Evolutionary conservation across 2,888 invertebrate species (phyloP), one percentile per base, ranked within the genome.

Genomic region (Oligia fasciuncula): DNA sequence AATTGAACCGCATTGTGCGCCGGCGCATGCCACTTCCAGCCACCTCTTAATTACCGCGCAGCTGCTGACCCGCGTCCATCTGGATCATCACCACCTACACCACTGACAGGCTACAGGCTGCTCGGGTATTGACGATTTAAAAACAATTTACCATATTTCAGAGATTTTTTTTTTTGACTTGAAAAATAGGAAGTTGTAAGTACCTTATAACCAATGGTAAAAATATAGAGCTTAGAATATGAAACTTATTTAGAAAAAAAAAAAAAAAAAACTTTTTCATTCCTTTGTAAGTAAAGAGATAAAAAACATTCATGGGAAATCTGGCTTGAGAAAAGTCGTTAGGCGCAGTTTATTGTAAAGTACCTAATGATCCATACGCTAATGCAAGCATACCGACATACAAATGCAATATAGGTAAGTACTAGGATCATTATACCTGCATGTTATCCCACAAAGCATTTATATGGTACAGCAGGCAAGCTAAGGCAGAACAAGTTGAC

Each of bases 1-100:
- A 97, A 97, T 97, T 97, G 96, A 96, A 94, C 94, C 92, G 96
- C 95, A 96, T 96, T 96, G 96, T 96, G 95, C 96, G 95, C 95
- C 92, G 93, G 95, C 96, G 96, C 96, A 96, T 95, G 96, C 95
- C 96, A 96, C 96, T 96, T 95, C 92, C 95, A 96, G 96, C 94
- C 95, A 96, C 95, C 96, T 96, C 96, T 96, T 97, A 97, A 97
- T 97, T 97, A 96, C 95, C 91, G 89, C 94, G 95, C 97, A 97
- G 97, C 96, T 97, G 97, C 96, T 95, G 96, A 95, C 95, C 95
- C 93, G 90, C 90, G 95, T 96, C 96, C 97, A 96, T 96, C 96
- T 96, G 96, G 94, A 95, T 92, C 95, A 93, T 95, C 95, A 93
- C 94, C 95, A 95, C 95, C 95, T 96, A 95, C 94, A 93, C 93